These are phyloP conservation scores for Augochlora pura DNA, from an alignment of 1,140 invertebrate species.

Conservation along the genomic window DNA sequence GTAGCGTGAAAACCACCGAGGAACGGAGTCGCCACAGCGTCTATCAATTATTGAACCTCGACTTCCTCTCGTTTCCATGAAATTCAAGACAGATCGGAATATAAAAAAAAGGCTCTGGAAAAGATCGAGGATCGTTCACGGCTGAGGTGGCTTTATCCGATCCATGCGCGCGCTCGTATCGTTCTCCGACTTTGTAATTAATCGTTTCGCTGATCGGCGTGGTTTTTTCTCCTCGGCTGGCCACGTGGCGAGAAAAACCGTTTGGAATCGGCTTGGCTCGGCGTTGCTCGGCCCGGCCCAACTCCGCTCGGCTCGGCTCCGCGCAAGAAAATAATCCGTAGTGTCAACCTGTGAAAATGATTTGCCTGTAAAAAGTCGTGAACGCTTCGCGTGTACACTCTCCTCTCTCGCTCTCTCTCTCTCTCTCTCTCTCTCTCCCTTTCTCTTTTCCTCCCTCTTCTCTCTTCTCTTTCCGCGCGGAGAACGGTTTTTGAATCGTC, in stretches of 20 bases:
- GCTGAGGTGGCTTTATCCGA: too few relatives aligned
- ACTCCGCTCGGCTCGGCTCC: constrained; percentile 1
- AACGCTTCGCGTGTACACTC: not conserved
- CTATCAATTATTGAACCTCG: not conserved
- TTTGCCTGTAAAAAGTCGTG: constrained; percentile 45
- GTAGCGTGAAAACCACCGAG: not conserved
- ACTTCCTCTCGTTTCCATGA: not conserved
- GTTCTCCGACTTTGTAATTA: constrained; percentile 29
- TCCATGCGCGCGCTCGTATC: not conserved
- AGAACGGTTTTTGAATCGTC: constrained; percentile 15
- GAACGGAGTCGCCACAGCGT: not conserved
- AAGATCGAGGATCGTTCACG: too few relatives aligned
- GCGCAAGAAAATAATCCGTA: constrained; percentile 56
- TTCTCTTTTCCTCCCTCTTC: too few relatives aligned
- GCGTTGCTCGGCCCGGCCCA: constrained; percentile 10
- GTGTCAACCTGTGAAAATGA: constrained; percentile 62
- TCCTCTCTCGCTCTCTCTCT: too few relatives aligned
- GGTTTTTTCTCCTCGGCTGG: not conserved
- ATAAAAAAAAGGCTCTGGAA: too few relatives aligned
- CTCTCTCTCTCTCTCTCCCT: too few relatives aligned
- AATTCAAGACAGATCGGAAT: not conserved
- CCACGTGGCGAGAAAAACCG: constrained; percentile 23
- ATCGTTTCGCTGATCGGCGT: constrained; percentile 17
- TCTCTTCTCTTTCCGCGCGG: not conserved
- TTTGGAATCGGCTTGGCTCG: constrained; percentile 10